Percentiles rank a stretch among this genome's conserved stretches.
Conservation (phyloP, 2,113 vertebrate genomes). For the Copsychus sechellarum region DNA sequence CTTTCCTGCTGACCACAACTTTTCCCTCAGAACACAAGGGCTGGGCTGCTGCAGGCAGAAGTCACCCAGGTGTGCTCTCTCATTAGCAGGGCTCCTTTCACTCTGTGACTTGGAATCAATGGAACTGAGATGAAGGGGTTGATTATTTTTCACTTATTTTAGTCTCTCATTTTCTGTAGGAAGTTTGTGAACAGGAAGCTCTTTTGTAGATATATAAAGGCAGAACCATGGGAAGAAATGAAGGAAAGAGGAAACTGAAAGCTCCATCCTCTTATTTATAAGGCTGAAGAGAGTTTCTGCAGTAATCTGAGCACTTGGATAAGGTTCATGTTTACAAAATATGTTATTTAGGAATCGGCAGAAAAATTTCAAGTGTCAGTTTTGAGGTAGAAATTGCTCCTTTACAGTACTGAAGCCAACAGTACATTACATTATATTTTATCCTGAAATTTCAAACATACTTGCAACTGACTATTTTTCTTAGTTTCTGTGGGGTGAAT, state of each 20-base stretch:
- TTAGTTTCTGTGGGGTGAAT: not conserved
- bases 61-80: not conserved
- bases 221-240: not conserved
- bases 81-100: not conserved
- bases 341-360: not conserved
- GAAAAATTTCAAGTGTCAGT: not conserved
- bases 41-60: not conserved
- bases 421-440: not conserved
- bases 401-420: not conserved
- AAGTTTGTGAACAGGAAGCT: not conserved
- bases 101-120: fast-evolving
- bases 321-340: not conserved
- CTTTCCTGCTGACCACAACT: not conserved
- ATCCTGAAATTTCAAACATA: not conserved
- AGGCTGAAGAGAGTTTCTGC: not conserved
- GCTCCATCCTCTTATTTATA: not conserved
- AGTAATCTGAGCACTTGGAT: not conserved
- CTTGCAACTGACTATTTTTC: not conserved
- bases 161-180: not conserved
- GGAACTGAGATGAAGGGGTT: not conserved
- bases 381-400: not conserved
- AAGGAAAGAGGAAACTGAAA: not conserved
- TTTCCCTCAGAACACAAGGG: not conserved
- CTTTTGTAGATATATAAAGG: not conserved
- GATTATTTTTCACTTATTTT: not conserved